Conservation (phyloP, 92 coral and sea anemone genomes). For the Zoanthus gigantus region DNA sequence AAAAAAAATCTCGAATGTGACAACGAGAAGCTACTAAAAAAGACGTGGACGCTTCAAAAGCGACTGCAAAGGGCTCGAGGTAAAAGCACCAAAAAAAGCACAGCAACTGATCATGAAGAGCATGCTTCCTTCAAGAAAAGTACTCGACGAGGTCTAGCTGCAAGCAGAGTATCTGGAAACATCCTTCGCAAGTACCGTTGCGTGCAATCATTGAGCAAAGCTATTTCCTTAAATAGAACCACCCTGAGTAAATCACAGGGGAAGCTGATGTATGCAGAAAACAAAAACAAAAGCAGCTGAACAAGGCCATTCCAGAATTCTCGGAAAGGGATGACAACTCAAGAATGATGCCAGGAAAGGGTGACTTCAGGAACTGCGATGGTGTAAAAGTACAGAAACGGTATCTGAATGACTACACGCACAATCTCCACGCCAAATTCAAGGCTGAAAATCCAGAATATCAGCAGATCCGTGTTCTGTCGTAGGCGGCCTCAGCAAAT, state of each 20-base stretch:
- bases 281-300: conserved; percentile 21
- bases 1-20: conserved; percentile 33
- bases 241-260: conserved; percentile 11
- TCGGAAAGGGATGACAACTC: conserved; percentile 68
- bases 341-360: conserved; percentile 71
- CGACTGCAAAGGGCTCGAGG: conserved; percentile 9
- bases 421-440: conserved; percentile 57
- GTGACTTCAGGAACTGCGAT: conserved; percentile 43
- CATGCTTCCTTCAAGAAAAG: conserved; percentile 30
- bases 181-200: conserved; percentile 55
- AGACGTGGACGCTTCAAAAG: conserved; percentile 21
- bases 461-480: conserved; percentile 48
- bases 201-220: conserved; percentile 33
- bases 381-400: conserved; percentile 59
- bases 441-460: conserved; percentile 49
- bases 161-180: conserved; percentile 57
- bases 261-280: background rate
- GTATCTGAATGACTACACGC: conserved; percentile 62
- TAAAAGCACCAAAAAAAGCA: conserved; percentile 11
- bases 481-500: conserved; percentile 52
- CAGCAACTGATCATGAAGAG: conserved; percentile 2
- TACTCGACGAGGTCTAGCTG: conserved; percentile 42
- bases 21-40: conserved; percentile 34
- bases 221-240: conserved; percentile 33
- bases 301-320: conserved; percentile 36